These are phyloP conservation scores for Pluvialis apricaria DNA, from an alignment of 2,113 vertebrate species.

Conservation along the genomic window DNA sequence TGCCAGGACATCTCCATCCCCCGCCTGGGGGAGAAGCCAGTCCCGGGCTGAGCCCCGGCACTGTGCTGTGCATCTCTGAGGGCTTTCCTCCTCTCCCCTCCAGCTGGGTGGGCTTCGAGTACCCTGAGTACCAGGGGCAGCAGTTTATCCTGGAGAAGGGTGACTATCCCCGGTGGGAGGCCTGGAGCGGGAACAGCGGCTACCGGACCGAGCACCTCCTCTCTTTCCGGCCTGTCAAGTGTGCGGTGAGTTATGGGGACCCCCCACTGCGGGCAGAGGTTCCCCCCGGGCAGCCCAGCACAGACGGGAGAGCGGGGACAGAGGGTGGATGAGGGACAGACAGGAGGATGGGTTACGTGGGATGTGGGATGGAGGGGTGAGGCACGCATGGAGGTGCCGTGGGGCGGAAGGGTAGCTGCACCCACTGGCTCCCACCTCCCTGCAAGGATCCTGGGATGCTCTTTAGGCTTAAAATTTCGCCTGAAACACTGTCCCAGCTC, in stretches of 20 bases:
- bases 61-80: background rate
- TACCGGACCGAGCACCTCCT: conserved; percentile 94
- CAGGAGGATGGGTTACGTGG: background rate
- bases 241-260: conserved; percentile 78
- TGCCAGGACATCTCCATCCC: background rate
- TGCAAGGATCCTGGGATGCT: background rate
- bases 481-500: background rate
- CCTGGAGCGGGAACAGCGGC: conserved; percentile 93
- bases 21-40: background rate
- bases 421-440: background rate
- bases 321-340: background rate
- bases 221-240: conserved; percentile 92
- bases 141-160: conserved; percentile 98
- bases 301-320: accelerated
- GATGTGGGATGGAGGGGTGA: background rate
- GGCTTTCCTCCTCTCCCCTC: background rate
- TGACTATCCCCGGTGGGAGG: conserved; percentile 90
- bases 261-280: background rate
- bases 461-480: background rate
- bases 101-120: conserved; percentile 93
- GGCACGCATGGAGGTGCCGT: accelerated
- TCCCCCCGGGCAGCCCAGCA: background rate
- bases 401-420: background rate
- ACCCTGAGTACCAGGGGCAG: conserved; percentile 95
- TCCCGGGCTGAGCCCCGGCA: background rate